Conservation (phyloP, 1,140 invertebrate genomes). For the Anastrepha ludens region DNA sequence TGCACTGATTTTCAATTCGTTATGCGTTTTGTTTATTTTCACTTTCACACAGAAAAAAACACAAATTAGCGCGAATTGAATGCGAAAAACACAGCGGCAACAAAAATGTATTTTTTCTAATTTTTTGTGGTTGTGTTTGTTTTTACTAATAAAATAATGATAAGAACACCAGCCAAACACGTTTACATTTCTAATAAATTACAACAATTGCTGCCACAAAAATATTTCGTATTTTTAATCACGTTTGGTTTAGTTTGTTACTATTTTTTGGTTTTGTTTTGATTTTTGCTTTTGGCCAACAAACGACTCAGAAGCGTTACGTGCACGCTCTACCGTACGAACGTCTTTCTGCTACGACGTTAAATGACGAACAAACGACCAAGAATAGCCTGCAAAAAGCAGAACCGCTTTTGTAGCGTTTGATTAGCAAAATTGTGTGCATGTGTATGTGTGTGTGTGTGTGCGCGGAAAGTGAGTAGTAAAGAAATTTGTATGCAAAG, state of each 20-base stretch:
- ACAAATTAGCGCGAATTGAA: not conserved
- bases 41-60: conserved; percentile 21
- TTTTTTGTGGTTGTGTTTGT: not conserved
- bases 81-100: not conserved
- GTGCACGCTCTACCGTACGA: conserved; percentile 36
- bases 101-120: not conserved
- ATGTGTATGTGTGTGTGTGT: not conserved
- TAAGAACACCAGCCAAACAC: not conserved
- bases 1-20: not conserved
- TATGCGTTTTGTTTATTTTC: not conserved
- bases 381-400: not conserved
- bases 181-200: not conserved
- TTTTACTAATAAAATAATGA: not conserved
- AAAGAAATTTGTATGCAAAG: not conserved
- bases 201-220: not conserved
- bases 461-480: not conserved
- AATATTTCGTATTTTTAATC: not conserved
- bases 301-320: conserved; percentile 35
- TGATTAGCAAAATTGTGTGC: not conserved
- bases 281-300: conserved; percentile 19
- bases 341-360: conserved; percentile 26
- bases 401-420: not conserved
- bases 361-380: conserved; percentile 23
- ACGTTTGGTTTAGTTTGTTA: not conserved
- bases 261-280: conserved; percentile 17